A percentile compares a stretch with the other conserved stretches of the same genome.
Conservation (phyloP, 2,797 vertebrate genomes). For the Cynodonichthys magdalenae region DNA sequence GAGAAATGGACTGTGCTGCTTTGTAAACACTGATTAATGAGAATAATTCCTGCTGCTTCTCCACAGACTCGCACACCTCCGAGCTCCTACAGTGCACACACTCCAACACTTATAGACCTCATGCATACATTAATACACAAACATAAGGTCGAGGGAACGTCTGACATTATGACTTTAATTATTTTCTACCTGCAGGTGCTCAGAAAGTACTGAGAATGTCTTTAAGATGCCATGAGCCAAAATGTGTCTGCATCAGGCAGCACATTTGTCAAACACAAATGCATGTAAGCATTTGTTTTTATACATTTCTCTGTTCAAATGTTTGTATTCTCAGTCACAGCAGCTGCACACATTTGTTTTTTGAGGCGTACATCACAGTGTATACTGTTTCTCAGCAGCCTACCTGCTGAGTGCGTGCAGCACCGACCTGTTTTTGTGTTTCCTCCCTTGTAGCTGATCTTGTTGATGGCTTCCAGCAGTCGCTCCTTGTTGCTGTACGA, state of each 20-base stretch:
- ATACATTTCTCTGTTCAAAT: too few relatives aligned
- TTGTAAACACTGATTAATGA: conserved; percentile 50
- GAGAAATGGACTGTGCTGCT: conserved; percentile 15
- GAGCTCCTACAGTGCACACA: background rate
- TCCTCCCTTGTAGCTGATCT: conserved; percentile 94
- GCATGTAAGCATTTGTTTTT: too few relatives aligned
- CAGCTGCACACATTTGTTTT: too few relatives aligned
- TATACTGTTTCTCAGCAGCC: background rate
- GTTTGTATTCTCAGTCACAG: too few relatives aligned
- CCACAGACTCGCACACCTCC: background rate
- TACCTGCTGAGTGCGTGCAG: background rate
- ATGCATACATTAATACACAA: background rate
- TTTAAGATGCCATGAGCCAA: background rate
- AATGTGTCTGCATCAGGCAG: background rate
- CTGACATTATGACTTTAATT: background rate
- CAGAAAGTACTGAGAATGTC: conserved; percentile 2
- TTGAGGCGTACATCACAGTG: too few relatives aligned
- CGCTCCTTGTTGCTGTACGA: conserved; percentile 87
- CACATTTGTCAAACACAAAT: too few relatives aligned
- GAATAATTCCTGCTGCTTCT: background rate
- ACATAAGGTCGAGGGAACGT: background rate
- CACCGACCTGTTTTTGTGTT: conserved; percentile 94
- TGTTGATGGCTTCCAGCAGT: conserved; percentile 91
- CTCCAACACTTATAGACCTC: background rate
- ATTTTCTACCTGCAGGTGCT: background rate